Conservation (phyloP, 2,113 vertebrate species). For the Hirundichthys speculiger region DNA sequence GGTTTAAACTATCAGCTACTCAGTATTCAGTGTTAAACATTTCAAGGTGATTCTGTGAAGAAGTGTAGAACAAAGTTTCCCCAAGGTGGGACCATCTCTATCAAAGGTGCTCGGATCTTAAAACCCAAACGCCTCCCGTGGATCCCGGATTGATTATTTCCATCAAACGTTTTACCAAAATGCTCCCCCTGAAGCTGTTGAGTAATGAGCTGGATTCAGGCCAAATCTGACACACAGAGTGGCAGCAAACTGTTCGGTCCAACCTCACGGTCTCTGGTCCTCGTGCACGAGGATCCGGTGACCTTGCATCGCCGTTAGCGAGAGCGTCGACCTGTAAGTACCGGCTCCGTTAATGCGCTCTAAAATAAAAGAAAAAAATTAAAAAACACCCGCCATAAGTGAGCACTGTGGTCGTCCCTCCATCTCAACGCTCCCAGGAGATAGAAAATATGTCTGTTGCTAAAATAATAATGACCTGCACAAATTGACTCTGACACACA, state of each 20-base stretch:
- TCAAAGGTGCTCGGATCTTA: neutral
- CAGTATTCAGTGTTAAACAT: too few relatives aligned
- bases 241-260: slow-evolving; percentile 10
- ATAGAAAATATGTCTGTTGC: slow-evolving; percentile 38
- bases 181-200: slow-evolving; percentile 24
- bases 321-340: too few relatives aligned
- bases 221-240: slow-evolving; percentile 20
- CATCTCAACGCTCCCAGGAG: slow-evolving; percentile 16
- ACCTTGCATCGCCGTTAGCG: slow-evolving; percentile 16
- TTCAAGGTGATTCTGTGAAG: too few relatives aligned
- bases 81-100: too few relatives aligned
- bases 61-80: too few relatives aligned
- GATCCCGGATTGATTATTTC: slow-evolving; percentile 30
- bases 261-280: neutral
- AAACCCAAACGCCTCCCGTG: neutral
- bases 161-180: slow-evolving; percentile 18
- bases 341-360: slow-evolving; percentile 20
- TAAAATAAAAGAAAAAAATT: too few relatives aligned
- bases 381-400: too few relatives aligned
- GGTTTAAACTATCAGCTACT: too few relatives aligned
- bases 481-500: slow-evolving; percentile 63
- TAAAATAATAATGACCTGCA: slow-evolving; percentile 71
- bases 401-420: too few relatives aligned
- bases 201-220: slow-evolving; percentile 31
- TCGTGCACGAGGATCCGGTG: neutral